These are phyloP conservation scores for Lycaon pictus DNA, from an alignment of 2,113 vertebrate genomes.

Conservation along the genomic window DNA sequence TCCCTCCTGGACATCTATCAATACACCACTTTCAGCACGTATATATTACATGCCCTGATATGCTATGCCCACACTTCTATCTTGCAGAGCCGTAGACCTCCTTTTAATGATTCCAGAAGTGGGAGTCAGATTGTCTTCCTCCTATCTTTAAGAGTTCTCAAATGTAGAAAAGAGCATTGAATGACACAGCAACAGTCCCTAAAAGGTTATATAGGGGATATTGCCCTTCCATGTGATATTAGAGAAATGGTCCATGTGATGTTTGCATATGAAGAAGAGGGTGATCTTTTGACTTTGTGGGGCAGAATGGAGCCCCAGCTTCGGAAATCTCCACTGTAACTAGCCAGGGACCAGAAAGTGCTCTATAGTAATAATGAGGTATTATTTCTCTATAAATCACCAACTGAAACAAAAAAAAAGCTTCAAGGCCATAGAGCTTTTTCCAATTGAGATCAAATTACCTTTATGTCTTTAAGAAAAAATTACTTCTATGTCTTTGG, in stretches of 20 bases:
- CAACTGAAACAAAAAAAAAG: neutral
- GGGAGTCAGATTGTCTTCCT: neutral
- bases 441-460: neutral
- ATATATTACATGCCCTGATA: no score
- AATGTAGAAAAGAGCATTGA: neutral
- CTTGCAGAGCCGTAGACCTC: neutral
- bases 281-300: neutral
- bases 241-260: neutral
- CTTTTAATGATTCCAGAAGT: neutral
- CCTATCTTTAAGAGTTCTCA: neutral
- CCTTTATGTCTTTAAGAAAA: neutral
- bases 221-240: neutral
- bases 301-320: neutral
- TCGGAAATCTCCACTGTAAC: neutral
- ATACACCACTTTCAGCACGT: neutral
- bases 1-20: neutral
- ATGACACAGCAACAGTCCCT: neutral
- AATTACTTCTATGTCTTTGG: neutral
- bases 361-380: neutral
- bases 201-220: neutral
- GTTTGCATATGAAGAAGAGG: neutral
- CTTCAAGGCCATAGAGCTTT: neutral
- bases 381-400: neutral
- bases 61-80: neutral
- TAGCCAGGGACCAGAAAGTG: neutral